phyloP scores from a whole-genome alignment of 2,888 invertebrate genomes.

The Emmelina monodactyla region DNA sequence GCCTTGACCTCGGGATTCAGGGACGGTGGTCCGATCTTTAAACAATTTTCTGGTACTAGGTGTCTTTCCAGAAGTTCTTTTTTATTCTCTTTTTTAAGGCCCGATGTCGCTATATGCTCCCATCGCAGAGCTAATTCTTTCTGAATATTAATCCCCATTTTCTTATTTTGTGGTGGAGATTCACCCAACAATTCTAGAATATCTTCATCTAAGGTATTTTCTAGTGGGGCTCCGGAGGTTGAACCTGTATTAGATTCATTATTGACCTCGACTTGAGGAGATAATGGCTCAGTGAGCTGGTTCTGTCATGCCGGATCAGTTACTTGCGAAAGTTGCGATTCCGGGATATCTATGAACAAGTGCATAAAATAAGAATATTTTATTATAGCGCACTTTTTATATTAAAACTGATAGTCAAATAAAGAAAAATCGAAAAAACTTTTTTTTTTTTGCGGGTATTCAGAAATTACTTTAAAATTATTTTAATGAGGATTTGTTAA shows the following conservation, averaged over 20 bases:
- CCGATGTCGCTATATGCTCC: not conserved
- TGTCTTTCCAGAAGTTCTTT: not conserved
- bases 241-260: not conserved
- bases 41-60: conserved; percentile 1
- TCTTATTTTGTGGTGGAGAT: not conserved
- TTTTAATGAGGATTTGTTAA: too few relatives aligned
- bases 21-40: not conserved
- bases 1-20: conserved; percentile 1
- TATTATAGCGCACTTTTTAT: not conserved
- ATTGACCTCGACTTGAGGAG: not conserved
- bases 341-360: not conserved
- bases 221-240: not conserved
- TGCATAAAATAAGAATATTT: not conserved
- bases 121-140: conserved; percentile 1
- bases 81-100: not conserved
- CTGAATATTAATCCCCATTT: conserved; percentile 1
- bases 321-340: too few relatives aligned
- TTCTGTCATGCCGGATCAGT: not conserved
- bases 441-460: too few relatives aligned
- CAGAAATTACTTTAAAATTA: too few relatives aligned
- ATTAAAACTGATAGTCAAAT: too few relatives aligned
- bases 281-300: not conserved
- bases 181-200: conserved; percentile 1
- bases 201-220: not conserved
- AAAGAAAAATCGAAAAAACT: too few relatives aligned